Evolutionary conservation across 2,888 invertebrate genomes (phyloP).

Genomic region (Ophion obscuratus): DNA sequence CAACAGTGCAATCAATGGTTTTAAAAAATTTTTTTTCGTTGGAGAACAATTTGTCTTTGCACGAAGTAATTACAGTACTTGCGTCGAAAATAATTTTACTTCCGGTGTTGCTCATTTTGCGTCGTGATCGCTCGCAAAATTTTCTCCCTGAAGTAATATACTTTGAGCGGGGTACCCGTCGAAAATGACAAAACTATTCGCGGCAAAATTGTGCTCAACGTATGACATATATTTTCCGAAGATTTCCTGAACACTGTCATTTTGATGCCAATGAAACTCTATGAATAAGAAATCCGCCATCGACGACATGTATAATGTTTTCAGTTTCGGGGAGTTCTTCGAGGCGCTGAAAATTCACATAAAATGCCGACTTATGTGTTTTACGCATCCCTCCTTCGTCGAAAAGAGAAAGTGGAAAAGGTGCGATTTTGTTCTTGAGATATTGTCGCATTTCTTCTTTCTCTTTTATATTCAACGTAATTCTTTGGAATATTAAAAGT

Average conservation of each 20-base stretch:
- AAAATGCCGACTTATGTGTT: constrained; percentile 68
- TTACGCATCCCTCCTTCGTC: constrained; percentile 71
- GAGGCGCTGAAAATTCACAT: constrained; percentile 61
- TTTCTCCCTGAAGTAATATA: no score
- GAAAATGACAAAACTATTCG: no score
- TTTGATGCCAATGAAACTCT: constrained; percentile 69
- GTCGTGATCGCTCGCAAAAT: no score
- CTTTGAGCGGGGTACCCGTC: no score
- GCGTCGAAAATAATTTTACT: no score
- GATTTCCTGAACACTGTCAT: background rate
- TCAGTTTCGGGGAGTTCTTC: constrained; percentile 49
- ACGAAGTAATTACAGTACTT: no score
- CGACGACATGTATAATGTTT: constrained; percentile 67
- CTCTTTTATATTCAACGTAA: constrained; percentile 69
- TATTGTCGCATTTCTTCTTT: constrained; percentile 73
- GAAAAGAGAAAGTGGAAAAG: constrained; percentile 74
- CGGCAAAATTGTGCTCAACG: no score
- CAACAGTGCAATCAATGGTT: no score
- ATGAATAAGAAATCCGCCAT: constrained; percentile 73
- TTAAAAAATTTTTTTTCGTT: no score
- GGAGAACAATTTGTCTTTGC: no score
- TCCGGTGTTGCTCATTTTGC: no score
- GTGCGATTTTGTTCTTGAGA: constrained; percentile 74
- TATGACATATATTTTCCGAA: no score
- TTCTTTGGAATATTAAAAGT: constrained; percentile 72